These are phyloP conservation scores for Callionymus lyra DNA, from an alignment of 2,113 vertebrate genomes.

Conservation along the genomic window DNA sequence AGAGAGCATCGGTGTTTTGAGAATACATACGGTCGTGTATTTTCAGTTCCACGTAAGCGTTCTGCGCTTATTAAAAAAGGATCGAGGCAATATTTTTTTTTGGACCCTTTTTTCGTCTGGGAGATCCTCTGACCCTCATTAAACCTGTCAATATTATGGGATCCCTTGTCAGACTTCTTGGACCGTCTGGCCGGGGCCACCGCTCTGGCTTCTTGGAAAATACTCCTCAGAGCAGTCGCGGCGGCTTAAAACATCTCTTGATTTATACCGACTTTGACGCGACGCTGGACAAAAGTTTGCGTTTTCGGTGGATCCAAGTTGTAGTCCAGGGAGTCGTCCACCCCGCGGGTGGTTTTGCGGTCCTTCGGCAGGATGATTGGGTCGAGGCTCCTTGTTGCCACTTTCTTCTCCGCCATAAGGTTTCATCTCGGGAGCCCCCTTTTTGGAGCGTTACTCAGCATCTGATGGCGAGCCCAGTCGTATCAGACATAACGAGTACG, in stretches of 20 bases:
- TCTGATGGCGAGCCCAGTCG: constrained; percentile 2
- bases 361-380: constrained; percentile 12
- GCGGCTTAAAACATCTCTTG: not conserved
- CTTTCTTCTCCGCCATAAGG: constrained; percentile 1
- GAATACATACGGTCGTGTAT: constrained; percentile 53
- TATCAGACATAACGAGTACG: not conserved
- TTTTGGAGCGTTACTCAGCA: not conserved
- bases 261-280: constrained; percentile 11
- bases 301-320: not conserved
- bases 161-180: constrained; percentile 26
- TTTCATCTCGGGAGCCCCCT: not conserved
- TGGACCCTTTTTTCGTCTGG: constrained; percentile 26
- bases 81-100: constrained; percentile 25
- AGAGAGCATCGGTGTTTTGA: constrained; percentile 51
- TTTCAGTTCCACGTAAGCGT: constrained; percentile 27
- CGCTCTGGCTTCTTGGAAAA: not conserved
- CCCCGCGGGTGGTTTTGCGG: constrained; percentile 3
- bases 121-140: constrained; percentile 34
- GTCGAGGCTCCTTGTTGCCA: not conserved
- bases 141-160: constrained; percentile 38
- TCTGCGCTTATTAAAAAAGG: constrained; percentile 23
- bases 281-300: constrained; percentile 5
- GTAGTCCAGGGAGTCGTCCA: not conserved
- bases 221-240: too few species aligned
- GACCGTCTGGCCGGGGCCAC: constrained; percentile 8